Evolutionary conservation across 2,888 invertebrate species (phyloP), one percentile per base, ranked within the genome.

Genomic region (Megaustenia siamemsis): DNA sequence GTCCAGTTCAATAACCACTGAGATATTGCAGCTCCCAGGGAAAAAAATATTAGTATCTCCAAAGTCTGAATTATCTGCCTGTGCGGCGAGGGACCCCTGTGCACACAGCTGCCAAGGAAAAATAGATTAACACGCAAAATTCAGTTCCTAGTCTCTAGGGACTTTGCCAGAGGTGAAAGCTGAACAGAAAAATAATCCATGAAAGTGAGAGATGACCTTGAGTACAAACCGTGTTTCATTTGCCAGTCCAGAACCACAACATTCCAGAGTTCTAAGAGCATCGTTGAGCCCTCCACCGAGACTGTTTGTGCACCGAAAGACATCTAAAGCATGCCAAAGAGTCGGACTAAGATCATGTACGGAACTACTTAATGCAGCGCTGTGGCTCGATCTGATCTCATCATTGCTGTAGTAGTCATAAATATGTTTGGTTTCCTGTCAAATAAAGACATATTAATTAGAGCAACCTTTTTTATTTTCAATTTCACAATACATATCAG

Each of bases 301-400:
- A 73, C 91, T 90, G 82, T 91, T 92, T 15, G 92, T 92, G 88
- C 93, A 93, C n/a, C 93, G 88, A 93, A 93, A 94, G 15, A 94
- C 93, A 88, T 94, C 93, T 45, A 94, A 90, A 40, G 93, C 89
- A 85, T 94, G 94, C 94, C 94, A 94, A 63, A 94, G 88, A 6
- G 93, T 93, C 32, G 94, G 93, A 76, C 93, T 93, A 18, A 94
- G 91, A 88, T 94, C 93, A 87, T 94, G 94, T 1, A 94, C 93
- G 86, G 93, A 93, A 87, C 91, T 91, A 79, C 93, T 93, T 81
- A 92, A 90, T 56, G 92, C 92, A 32, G 86, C 89, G 87, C 91
- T 92, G 86, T 90, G 90, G 8, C 88, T 86, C 0, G 89, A 88
- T 5, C 81, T 83, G 53, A n/a, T 83, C 45, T 88, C 86, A 18